phyloP scores from a whole-genome alignment of 2,888 invertebrate species.

The Thera britannica region DNA sequence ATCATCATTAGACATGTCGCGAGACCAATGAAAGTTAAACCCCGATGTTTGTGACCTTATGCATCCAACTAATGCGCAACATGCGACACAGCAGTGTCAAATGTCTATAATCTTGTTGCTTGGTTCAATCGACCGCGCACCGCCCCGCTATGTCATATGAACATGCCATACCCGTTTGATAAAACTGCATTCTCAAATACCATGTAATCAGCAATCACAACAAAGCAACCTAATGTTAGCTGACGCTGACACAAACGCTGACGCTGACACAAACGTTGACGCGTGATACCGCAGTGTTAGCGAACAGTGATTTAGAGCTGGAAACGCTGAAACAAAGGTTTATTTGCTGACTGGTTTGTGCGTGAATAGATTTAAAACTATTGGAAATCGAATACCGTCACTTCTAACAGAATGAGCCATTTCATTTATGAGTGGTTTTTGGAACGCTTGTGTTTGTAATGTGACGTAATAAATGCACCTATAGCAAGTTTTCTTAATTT shows the following conservation, averaged over 20 bases:
- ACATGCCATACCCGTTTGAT: too few species aligned
- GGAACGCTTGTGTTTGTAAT: too few species aligned
- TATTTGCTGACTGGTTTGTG: slow-evolving; percentile 23
- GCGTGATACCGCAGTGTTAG: slow-evolving; percentile 7
- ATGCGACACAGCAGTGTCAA: too few species aligned
- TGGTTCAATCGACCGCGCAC: too few species aligned
- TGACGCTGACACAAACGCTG: background rate
- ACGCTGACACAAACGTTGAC: slow-evolving; percentile 8
- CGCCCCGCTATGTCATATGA: too few species aligned
- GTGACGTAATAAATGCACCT: too few species aligned
- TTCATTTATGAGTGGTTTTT: background rate
- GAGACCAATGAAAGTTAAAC: too few species aligned
- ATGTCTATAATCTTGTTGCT: too few species aligned
- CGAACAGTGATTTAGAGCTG: slow-evolving; percentile 19
- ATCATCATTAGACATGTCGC: too few species aligned
- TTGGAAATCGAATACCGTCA: background rate
- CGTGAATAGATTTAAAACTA: slow-evolving; percentile 8
- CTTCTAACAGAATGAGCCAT: background rate
- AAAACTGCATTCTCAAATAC: background rate
- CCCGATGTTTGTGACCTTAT: too few species aligned
- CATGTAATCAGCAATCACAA: slow-evolving; percentile 21
- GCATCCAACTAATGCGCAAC: too few species aligned
- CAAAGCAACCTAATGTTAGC: slow-evolving; percentile 7
- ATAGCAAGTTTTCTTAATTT: too few species aligned
- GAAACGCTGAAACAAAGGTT: slow-evolving; percentile 13